Percentiles rank a stretch among this genome's conserved stretches.
phyloP scores from a whole-genome alignment of 2,888 invertebrate species.

The Amphipoea lucens region DNA sequence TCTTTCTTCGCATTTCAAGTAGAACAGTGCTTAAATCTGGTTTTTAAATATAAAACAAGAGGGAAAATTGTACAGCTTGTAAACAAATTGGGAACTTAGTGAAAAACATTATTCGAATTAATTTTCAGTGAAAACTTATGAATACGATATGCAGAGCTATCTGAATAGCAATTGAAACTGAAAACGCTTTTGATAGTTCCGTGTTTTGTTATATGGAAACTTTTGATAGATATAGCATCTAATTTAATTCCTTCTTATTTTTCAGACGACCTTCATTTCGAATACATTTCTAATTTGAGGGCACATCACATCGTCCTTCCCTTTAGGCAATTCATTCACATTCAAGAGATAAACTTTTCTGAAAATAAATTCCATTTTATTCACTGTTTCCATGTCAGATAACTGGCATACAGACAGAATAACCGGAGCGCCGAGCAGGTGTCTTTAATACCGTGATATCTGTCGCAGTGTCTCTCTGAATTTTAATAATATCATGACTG shows the following conservation, averaged over 20 bases:
- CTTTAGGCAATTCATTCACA: slow-evolving; percentile 17
- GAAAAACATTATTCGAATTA: slow-evolving; percentile 27
- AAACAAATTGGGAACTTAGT: slow-evolving; percentile 37
- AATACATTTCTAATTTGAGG: slow-evolving; percentile 4
- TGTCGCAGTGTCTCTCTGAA: not conserved
- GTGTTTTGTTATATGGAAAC: slow-evolving; percentile 4
- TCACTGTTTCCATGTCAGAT: slow-evolving; percentile 6
- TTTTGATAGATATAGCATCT: not conserved
- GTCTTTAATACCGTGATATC: not conserved
- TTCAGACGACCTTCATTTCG: not conserved
- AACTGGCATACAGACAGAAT: not conserved
- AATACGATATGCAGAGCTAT: slow-evolving; percentile 6
- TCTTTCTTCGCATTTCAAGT: slow-evolving; percentile 57
- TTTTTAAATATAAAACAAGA: slow-evolving; percentile 44
- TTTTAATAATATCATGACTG: not conserved
- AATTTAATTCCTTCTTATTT: not conserved
- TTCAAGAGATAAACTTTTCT: slow-evolving; percentile 7
- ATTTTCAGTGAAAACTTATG: slow-evolving; percentile 37
- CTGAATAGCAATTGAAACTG: slow-evolving; percentile 32
- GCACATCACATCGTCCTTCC: not conserved
- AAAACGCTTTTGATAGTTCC: slow-evolving; percentile 24
- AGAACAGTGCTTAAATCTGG: slow-evolving; percentile 48
- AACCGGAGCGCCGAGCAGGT: not conserved
- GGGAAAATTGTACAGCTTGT: slow-evolving; percentile 26
- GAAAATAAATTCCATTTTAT: slow-evolving; percentile 23